A percentile compares a stretch with the other conserved stretches of the same genome.
phyloP scores from a whole-genome alignment of 2,113 vertebrate genomes.

The Canis aureus region DNA sequence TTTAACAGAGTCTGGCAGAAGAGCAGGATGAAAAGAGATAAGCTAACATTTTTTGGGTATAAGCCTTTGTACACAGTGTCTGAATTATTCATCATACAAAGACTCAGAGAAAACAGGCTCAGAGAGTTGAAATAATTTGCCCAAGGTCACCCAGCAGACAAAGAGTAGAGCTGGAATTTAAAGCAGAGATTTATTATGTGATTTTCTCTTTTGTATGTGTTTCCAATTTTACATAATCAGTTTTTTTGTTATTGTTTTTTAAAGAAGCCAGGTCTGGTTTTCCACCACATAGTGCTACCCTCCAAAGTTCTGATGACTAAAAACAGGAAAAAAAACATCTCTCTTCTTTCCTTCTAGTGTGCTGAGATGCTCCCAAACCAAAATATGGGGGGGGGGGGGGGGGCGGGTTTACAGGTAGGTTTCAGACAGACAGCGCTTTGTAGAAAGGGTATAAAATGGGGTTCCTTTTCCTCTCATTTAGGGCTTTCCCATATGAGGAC shows the following conservation, averaged over 20 bases:
- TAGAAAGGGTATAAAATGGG: neutral
- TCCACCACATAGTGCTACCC: neutral
- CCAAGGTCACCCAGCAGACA: neutral
- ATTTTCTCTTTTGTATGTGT: conserved; percentile 43
- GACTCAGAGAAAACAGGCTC: conserved; percentile 38
- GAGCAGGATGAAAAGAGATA: conserved; percentile 29
- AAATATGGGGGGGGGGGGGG: neutral
- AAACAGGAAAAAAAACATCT: conserved; percentile 28
- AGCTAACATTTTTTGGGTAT: conserved; percentile 30
- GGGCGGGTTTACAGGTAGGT: neutral
- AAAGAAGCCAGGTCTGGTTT: conserved; percentile 40
- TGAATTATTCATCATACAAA: conserved; percentile 70
- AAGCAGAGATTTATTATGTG: conserved; percentile 28
- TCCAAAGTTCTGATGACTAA: conserved; percentile 44
- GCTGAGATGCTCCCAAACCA: conserved; percentile 18
- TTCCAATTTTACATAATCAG: conserved; percentile 61
- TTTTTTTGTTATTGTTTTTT: neutral
- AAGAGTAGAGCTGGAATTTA: conserved; percentile 51
- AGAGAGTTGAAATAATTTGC: conserved; percentile 61
- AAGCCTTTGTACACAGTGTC: conserved; percentile 15
- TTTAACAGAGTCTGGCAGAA: conserved; percentile 38
- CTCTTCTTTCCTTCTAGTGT: neutral
- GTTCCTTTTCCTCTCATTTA: neutral
- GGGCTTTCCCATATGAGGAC: neutral
- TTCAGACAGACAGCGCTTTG: conserved; percentile 36